Conservation (phyloP, 2,888 invertebrate species). For the Drosophila lacicola region DNA sequence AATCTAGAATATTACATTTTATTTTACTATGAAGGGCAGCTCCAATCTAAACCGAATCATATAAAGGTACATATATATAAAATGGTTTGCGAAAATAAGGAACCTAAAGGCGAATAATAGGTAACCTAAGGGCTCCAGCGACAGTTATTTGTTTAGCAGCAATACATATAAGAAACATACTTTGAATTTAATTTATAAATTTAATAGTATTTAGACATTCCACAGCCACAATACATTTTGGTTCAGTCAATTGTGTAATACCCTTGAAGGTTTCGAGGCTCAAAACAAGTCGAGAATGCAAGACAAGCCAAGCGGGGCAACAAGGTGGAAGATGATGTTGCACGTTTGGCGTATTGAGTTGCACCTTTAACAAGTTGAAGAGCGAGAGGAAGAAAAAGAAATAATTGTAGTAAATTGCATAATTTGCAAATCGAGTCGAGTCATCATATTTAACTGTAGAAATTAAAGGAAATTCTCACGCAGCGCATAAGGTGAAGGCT, state of each 20-base stretch:
- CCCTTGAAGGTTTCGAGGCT: constrained; percentile 45
- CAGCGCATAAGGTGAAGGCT: constrained; percentile 26
- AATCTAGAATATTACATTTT: too few species aligned
- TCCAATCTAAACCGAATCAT: too few species aligned
- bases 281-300: constrained; percentile 31
- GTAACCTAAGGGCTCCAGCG: too few species aligned
- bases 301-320: background rate
- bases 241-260: constrained; percentile 45
- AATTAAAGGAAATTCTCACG: constrained; percentile 46
- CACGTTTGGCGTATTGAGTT: constrained; percentile 39
- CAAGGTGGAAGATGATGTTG: constrained; percentile 55
- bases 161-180: background rate
- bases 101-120: too few species aligned
- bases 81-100: too few species aligned
- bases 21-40: too few species aligned
- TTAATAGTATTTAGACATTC: constrained; percentile 13
- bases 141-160: too few species aligned
- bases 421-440: constrained; percentile 49
- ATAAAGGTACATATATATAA: too few species aligned
- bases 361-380: constrained; percentile 1
- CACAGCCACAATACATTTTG: constrained; percentile 12
- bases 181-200: background rate
- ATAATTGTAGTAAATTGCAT: constrained; percentile 43
- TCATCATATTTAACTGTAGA: constrained; percentile 48
- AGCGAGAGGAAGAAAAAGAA: constrained; percentile 9